Conservation (phyloP, 37 sponge, comb jelly and placozoan genomes). For the Crambe crambe region DNA sequence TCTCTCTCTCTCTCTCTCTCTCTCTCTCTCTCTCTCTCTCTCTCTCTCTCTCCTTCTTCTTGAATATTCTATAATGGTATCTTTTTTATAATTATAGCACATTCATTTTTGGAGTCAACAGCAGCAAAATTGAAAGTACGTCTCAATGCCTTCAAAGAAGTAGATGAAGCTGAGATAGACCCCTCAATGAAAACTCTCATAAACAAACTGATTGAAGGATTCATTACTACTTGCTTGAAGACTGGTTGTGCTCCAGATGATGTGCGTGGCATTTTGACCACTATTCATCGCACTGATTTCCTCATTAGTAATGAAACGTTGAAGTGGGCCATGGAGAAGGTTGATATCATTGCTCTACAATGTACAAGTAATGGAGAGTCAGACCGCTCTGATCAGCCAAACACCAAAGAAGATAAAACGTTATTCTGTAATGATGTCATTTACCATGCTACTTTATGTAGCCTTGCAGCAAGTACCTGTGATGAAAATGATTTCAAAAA, state of each 20-base stretch:
- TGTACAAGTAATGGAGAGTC: neutral
- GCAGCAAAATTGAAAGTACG: neutral
- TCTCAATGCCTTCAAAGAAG: neutral
- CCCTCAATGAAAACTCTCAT: neutral
- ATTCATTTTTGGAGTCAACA: neutral
- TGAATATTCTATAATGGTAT: too few species aligned
- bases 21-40: too few species aligned
- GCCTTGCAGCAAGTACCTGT: slow-evolving; percentile 2
- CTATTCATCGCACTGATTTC: neutral
- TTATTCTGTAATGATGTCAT: slow-evolving; percentile 7
- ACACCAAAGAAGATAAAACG: neutral
- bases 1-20: too few species aligned
- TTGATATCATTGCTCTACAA: neutral
- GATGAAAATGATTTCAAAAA: neutral
- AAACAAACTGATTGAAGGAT: neutral
- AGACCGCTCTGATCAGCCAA: neutral
- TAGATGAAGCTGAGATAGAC: neutral
- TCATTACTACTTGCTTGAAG: neutral
- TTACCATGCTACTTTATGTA: slow-evolving; percentile 21
- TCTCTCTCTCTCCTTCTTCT: too few species aligned
- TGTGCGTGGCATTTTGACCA: neutral
- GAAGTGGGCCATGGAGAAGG: slow-evolving; percentile 2
- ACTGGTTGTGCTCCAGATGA: neutral
- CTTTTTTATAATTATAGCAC: too few species aligned
- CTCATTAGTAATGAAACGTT: neutral